phyloP scores from a whole-genome alignment of 2,113 vertebrate genomes.

The Macquaria australasica region DNA sequence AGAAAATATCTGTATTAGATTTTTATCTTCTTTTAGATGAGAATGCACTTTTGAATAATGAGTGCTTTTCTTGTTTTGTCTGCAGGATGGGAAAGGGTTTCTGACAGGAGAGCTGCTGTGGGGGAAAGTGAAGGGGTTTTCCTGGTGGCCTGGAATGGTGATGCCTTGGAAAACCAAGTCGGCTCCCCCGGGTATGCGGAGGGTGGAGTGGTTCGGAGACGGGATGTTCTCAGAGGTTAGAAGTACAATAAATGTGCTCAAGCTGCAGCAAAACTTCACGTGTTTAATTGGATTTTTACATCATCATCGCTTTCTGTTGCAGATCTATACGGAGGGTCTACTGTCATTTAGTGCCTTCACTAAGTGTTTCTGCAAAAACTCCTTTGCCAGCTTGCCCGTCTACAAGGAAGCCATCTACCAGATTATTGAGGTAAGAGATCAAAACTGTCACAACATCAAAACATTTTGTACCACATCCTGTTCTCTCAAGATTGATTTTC shows the following conservation, averaged over 20 bases:
- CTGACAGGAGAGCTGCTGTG: conserved; percentile 90
- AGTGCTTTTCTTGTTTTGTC: not conserved
- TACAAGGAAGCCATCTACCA: conserved; percentile 93
- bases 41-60: not conserved
- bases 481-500: no score
- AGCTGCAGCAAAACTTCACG: not conserved
- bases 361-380: conserved; percentile 90
- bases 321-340: conserved; percentile 90
- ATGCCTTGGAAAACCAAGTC: conserved; percentile 88
- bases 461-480: not conserved
- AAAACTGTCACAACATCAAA: not conserved
- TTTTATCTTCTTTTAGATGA: not conserved
- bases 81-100: conserved; percentile 92
- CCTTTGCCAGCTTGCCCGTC: conserved; percentile 88
- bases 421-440: conserved; percentile 89
- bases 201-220: conserved; percentile 96
- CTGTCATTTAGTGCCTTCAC: conserved; percentile 85
- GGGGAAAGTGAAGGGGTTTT: conserved; percentile 94
- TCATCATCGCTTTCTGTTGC: conserved; percentile 21
- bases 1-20: not conserved
- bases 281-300: not conserved
- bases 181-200: conserved; percentile 84
- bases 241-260: fast-evolving
- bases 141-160: conserved; percentile 94
- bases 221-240: conserved; percentile 95